Percentiles rank a stretch among this genome's conserved stretches.
These are phyloP conservation scores for Anguilla obscura DNA, from an alignment of 2,797 vertebrate species.

Conservation along the genomic window DNA sequence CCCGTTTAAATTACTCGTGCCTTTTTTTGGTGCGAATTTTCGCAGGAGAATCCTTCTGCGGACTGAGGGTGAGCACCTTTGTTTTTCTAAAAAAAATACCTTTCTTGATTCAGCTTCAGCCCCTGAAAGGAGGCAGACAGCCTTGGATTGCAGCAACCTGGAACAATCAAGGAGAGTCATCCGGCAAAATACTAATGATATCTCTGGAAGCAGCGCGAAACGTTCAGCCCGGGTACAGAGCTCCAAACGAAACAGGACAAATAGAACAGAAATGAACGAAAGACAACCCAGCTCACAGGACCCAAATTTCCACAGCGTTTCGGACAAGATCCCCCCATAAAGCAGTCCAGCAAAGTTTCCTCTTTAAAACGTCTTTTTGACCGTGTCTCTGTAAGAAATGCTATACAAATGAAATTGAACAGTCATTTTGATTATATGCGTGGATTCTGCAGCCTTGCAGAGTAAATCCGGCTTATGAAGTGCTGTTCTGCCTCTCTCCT, in stretches of 20 bases:
- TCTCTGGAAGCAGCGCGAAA: neutral
- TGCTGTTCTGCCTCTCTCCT: neutral
- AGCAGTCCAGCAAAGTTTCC: neutral
- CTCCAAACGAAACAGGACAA: neutral
- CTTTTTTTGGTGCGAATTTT: neutral
- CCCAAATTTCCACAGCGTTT: neutral
- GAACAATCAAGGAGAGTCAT: neutral
- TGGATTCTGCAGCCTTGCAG: too few species aligned
- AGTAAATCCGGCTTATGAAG: neutral
- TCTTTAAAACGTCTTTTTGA: neutral
- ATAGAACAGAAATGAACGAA: neutral
- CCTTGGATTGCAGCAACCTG: neutral
- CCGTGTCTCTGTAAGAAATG: neutral
- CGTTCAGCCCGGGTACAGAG: neutral
- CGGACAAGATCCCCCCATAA: neutral
- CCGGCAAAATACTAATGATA: neutral
- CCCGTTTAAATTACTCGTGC: neutral
- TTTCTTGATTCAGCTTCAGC: neutral
- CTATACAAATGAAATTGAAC: neutral
- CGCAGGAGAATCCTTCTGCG: neutral
- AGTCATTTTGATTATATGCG: too few species aligned
- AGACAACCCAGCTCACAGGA: neutral
- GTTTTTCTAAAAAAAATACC: neutral
- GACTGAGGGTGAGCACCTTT: neutral
- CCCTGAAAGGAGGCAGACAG: neutral